Percentiles rank a stretch among this genome's conserved stretches.
These are phyloP conservation scores for Agriopis marginaria DNA, from an alignment of 2,888 invertebrate genomes.

Conservation along the genomic window DNA sequence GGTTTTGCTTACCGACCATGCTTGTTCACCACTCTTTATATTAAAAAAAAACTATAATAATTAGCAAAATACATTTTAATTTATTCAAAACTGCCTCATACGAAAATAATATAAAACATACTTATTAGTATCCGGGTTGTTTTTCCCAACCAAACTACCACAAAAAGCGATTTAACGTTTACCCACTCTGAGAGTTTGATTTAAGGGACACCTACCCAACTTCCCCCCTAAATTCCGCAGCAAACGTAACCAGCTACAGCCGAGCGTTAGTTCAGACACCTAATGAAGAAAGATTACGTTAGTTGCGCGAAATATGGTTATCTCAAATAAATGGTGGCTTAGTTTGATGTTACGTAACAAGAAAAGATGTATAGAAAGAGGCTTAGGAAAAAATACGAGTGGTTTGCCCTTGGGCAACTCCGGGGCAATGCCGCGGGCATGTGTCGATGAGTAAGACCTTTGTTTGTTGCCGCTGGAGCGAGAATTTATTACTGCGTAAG, in stretches of 20 bases:
- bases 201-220: conserved; percentile 30
- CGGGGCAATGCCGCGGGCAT: conserved; percentile 21
- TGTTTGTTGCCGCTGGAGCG: conserved; percentile 29
- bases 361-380: conserved; percentile 30
- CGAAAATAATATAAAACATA: no score
- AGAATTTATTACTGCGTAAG: conserved; percentile 34
- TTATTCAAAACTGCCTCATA: no score
- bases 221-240: conserved; percentile 38
- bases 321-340: conserved; percentile 36
- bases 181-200: conserved; percentile 31
- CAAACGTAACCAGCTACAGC: conserved; percentile 37
- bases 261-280: conserved; percentile 39
- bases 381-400: conserved; percentile 35
- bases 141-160: conserved; percentile 7
- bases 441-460: conserved; percentile 34
- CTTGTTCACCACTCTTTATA: no score
- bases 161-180: conserved; percentile 4
- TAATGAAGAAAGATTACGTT: conserved; percentile 42
- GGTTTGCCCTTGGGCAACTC: conserved; percentile 24
- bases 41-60: no score
- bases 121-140: neutral
- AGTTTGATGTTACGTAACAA: conserved; percentile 30
- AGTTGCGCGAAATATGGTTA: conserved; percentile 38
- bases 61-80: no score
- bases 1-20: no score